Percentiles rank a stretch among this genome's conserved stretches.
These are phyloP conservation scores for Mastomys natalensis DNA, from an alignment of 2,113 vertebrate genomes.

Conservation along the genomic window DNA sequence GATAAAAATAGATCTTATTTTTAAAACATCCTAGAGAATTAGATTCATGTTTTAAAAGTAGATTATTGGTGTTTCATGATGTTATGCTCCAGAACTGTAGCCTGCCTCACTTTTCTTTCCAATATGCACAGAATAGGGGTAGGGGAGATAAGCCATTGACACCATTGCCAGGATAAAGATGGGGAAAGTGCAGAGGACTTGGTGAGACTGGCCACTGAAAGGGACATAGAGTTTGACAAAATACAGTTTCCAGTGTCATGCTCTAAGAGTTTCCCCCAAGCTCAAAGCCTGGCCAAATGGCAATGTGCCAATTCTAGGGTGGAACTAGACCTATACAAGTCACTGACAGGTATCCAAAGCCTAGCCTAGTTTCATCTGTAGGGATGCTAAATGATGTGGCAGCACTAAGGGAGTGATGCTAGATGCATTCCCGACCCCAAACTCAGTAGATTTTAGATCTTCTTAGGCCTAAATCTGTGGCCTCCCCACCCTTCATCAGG, in stretches of 20 bases:
- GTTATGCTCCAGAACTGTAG: not conserved
- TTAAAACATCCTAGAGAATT: conserved; percentile 19
- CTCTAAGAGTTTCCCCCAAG: not conserved
- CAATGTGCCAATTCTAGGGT: no score
- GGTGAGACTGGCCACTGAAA: not conserved
- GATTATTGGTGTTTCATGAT: not conserved
- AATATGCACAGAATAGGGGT: not conserved
- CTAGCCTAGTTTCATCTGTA: not conserved
- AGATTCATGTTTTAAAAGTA: not conserved
- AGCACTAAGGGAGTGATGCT: not conserved
- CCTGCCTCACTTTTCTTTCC: not conserved
- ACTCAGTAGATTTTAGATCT: not conserved
- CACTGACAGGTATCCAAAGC: not conserved
- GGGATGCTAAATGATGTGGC: not conserved
- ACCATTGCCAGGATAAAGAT: not conserved
- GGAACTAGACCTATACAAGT: not conserved
- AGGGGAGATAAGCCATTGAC: not conserved
- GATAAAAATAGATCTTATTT: conserved; percentile 27
- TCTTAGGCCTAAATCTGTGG: not conserved
- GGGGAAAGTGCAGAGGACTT: not conserved
- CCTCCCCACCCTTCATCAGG: not conserved
- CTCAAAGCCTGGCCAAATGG: not conserved
- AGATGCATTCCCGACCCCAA: not conserved
- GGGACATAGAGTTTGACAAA: not conserved
- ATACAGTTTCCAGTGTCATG: not conserved